phyloP scores from a whole-genome alignment of 2,888 invertebrate genomes.

The Drosophila colorata region DNA sequence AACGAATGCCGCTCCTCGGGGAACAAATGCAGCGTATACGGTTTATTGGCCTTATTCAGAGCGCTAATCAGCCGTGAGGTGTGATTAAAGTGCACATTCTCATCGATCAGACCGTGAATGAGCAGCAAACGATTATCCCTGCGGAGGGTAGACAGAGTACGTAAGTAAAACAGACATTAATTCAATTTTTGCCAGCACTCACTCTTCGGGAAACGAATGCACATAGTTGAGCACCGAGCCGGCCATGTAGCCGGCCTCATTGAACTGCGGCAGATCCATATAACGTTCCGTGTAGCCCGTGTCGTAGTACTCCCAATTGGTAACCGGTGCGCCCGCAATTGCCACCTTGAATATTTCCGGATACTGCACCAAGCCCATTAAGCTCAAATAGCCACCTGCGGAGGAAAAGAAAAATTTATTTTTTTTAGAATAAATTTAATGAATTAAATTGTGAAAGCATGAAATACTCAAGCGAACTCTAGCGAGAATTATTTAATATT shows the following conservation, averaged over 20 bases:
- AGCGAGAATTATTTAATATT: no score
- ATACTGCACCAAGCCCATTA: conserved; percentile 96
- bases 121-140: conserved; percentile 96
- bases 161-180: background rate
- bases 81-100: conserved; percentile 99
- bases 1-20: conserved; percentile 98
- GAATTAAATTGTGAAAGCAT: no score
- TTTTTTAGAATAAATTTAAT: no score
- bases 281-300: conserved; percentile 99
- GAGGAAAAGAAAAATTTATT: no score
- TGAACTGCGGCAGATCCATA: conserved; percentile 94
- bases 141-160: background rate
- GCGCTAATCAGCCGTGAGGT: conserved; percentile 96
- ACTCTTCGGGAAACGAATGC: conserved; percentile 96
- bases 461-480: no score
- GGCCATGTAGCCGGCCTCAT: conserved; percentile 91
- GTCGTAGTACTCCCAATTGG: conserved; percentile 98
- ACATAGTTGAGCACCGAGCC: conserved; percentile 95
- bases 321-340: conserved; percentile 98
- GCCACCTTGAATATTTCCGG: conserved; percentile 97
- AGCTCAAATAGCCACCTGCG: conserved; percentile 95
- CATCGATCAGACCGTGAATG: conserved; percentile 98
- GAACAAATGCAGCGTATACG: conserved; percentile 97
- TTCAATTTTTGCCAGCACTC: conserved; percentile 76
- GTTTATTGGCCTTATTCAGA: conserved; percentile 97